Evolutionary conservation across 2,113 vertebrate genomes (phyloP).

Genomic region (Ceyx margarethae): DNA sequence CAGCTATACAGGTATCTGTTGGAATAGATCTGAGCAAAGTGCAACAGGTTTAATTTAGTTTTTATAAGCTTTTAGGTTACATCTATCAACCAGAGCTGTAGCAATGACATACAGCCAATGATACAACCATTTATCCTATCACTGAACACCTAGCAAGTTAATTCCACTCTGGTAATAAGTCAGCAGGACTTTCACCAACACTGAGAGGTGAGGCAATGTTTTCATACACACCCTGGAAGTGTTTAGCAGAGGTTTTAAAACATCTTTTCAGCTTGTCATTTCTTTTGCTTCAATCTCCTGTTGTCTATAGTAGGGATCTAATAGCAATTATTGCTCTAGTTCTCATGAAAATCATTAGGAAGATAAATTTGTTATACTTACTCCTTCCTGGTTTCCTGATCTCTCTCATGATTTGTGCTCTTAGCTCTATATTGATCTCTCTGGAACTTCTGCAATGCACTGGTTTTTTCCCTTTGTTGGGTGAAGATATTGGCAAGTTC

Average conservation of each 20-base stretch:
- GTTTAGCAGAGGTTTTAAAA: background rate
- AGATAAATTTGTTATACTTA: constrained; percentile 71
- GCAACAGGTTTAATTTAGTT: background rate
- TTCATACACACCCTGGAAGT: background rate
- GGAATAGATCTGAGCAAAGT: background rate
- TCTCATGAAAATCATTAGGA: background rate
- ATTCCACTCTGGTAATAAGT: background rate
- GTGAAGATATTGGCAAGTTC: constrained; percentile 74
- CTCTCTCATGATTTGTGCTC: constrained; percentile 90
- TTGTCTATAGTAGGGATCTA: background rate
- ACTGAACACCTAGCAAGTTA: background rate
- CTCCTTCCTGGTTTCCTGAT: constrained; percentile 94
- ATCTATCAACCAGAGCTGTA: background rate
- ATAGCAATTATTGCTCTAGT: background rate
- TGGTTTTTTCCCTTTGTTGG: constrained; percentile 81
- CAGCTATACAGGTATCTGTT: background rate
- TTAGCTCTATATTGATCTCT: constrained; percentile 86
- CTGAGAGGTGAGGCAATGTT: background rate
- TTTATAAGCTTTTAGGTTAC: background rate
- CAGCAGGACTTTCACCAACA: background rate
- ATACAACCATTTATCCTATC: background rate
- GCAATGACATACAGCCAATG: background rate
- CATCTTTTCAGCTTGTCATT: background rate
- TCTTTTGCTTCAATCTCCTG: background rate
- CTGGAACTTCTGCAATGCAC: constrained; percentile 81